Evolutionary conservation across 2,113 vertebrate genomes (phyloP).

Genomic region (Hippocampus mohnikei): DNA sequence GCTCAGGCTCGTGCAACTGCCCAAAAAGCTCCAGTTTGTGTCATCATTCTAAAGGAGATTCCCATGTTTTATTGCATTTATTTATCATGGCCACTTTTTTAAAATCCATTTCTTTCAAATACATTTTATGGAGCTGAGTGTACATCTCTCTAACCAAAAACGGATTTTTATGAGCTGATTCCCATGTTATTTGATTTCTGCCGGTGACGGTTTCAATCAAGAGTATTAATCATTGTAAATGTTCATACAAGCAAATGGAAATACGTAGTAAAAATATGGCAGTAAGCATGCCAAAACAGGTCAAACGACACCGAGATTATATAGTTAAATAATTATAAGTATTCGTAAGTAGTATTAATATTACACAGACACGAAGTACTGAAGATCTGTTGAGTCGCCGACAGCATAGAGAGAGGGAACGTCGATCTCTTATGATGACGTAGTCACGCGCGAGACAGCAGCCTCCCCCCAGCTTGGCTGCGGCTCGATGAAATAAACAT

Average conservation of each 20-base stretch:
- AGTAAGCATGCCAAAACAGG: not conserved
- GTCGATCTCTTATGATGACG: constrained; percentile 31
- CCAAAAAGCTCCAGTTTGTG: too few species aligned
- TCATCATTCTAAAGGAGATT: too few species aligned
- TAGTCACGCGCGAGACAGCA: constrained; percentile 4
- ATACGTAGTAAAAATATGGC: not conserved
- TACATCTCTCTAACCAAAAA: too few species aligned
- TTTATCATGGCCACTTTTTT: too few species aligned
- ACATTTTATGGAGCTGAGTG: too few species aligned
- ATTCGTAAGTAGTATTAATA: not conserved
- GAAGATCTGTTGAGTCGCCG: not conserved
- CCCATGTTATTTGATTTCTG: too few species aligned
- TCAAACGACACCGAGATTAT: not conserved
- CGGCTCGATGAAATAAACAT: constrained; percentile 46
- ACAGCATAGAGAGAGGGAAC: not conserved
- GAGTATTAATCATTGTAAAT: too few species aligned
- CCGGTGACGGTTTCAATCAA: too few species aligned
- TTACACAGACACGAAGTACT: not conserved
- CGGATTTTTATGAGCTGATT: not conserved
- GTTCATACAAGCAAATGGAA: not conserved
- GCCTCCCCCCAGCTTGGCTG: constrained; percentile 16
- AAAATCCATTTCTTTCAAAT: too few species aligned
- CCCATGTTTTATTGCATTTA: too few species aligned
- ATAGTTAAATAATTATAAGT: not conserved
- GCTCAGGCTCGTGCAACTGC: too few species aligned